These are phyloP conservation scores for Lacanobia oleracea DNA, from an alignment of 2,888 invertebrate species.

Conservation along the genomic window DNA sequence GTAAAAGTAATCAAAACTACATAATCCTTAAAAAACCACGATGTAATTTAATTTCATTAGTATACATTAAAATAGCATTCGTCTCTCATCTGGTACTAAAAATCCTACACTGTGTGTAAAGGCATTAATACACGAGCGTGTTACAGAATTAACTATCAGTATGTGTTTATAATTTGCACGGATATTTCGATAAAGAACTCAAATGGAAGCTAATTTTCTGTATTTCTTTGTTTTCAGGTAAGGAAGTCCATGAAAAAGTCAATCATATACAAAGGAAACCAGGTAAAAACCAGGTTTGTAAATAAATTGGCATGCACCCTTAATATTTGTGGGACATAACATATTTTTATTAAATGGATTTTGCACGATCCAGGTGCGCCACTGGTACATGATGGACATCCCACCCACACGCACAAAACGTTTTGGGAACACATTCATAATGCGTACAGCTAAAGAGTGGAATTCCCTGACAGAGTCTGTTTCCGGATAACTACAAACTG, in stretches of 20 bases:
- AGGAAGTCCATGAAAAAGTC: not conserved
- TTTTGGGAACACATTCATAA: too few relatives aligned
- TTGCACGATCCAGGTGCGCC: too few relatives aligned
- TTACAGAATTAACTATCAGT: not conserved
- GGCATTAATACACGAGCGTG: slow-evolving; percentile 1
- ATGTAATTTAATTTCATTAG: slow-evolving; percentile 29
- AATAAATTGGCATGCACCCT: not conserved
- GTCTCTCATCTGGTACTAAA: slow-evolving; percentile 45
- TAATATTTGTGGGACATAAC: too few relatives aligned
- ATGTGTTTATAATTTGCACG: not conserved
- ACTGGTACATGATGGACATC: too few relatives aligned
- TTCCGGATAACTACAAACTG: too few relatives aligned
- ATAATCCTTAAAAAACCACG: not conserved
- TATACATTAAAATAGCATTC: slow-evolving; percentile 27
- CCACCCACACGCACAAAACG: too few relatives aligned
- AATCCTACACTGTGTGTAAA: slow-evolving; percentile 40
- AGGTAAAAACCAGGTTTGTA: not conserved
- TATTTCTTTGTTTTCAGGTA: slow-evolving; percentile 46
- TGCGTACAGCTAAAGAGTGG: too few relatives aligned
- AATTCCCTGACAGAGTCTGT: too few relatives aligned
- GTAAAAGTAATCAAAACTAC: not conserved
- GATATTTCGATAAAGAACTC: not conserved
- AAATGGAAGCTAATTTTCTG: not conserved
- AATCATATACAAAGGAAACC: not conserved
- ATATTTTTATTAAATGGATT: too few relatives aligned